Evolutionary conservation across 2,888 invertebrate species (phyloP), one percentile per base, ranked within the genome.

Genomic region (Empis stercorea): DNA sequence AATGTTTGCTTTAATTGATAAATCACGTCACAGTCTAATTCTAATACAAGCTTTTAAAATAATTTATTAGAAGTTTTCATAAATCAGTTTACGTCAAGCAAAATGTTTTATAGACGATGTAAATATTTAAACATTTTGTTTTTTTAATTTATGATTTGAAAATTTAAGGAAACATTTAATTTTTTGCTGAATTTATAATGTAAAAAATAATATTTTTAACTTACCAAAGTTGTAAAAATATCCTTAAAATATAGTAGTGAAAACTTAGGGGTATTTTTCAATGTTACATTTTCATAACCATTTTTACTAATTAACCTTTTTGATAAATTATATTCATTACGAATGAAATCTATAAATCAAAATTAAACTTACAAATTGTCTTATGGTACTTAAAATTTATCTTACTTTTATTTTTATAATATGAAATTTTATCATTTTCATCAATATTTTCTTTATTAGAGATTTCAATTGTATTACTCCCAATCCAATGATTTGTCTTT

Each of bases 141-240:
- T 13, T 32, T 34, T 34, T 2, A 34, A n/a, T 34, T 34, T 34
- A n/a, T 34, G n/a, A 34, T 34, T 34, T n/a, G 34, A 13, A 34
- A 34, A 34, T n/a, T n/a, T n/a, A 13, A 13, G 32, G 4, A 13
- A 32, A 34, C 34, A n/a, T 13, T 13, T 9, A 32, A 32, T 9
- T 13, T n/a, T n/a, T n/a, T n/a, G n/a, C n/a, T n/a, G n/a, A n/a
- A n/a, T n/a, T n/a, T n/a, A n/a, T n/a, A n/a, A n/a, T n/a, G n/a
- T n/a, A n/a, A n/a, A n/a, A 13, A 32, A 32, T 32, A 13, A 13
- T 5, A 5, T 34, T 27, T 27, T 7, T 27, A 9, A 38, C 92
- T 94, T 55, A 96, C 88, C 59, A 95, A 73, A 1, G 88, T 89
- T 27, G 88, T 91, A 70, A 91, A 89, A 59, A 86, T 77, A 65